Conservation (phyloP, 2,113 vertebrate genomes). For the Neotoma lepida region DNA sequence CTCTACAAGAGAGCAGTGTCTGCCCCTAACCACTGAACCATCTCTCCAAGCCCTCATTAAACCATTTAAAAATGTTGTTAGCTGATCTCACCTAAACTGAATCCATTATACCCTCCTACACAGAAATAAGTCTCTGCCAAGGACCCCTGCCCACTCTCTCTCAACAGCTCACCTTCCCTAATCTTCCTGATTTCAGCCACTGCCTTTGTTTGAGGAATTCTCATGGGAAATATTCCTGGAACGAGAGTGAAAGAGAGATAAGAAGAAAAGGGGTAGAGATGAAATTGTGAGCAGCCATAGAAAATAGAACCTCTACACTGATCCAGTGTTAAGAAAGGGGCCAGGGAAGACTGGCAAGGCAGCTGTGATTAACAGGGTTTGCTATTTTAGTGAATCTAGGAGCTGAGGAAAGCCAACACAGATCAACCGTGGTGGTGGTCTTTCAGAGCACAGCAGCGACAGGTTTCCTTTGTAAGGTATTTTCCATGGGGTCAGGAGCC, state of each 20-base stretch:
- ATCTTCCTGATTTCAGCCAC: background rate
- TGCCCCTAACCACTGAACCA: background rate
- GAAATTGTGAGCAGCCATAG: background rate
- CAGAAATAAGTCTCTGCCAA: background rate
- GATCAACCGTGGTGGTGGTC: background rate
- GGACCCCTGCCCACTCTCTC: background rate
- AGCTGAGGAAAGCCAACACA: background rate
- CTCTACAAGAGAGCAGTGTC: background rate
- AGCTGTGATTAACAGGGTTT: background rate
- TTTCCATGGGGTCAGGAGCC: background rate
- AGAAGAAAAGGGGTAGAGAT: too few species aligned
- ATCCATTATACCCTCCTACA: background rate
- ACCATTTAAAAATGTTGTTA: background rate
- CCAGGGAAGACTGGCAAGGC: background rate
- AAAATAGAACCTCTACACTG: background rate
- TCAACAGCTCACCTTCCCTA: background rate
- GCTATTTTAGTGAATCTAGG: background rate
- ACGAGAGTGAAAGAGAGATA: background rate
- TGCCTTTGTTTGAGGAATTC: constrained; percentile 38
- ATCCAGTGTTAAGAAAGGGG: background rate
- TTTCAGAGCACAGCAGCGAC: background rate
- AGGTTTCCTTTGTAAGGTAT: background rate
- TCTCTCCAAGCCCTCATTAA: background rate
- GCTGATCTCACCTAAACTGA: background rate
- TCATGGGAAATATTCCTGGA: background rate